Percentiles rank a stretch among this genome's conserved stretches.
phyloP scores from a whole-genome alignment of 2,113 vertebrate genomes.

The Brachionichthys hirsutus region DNA sequence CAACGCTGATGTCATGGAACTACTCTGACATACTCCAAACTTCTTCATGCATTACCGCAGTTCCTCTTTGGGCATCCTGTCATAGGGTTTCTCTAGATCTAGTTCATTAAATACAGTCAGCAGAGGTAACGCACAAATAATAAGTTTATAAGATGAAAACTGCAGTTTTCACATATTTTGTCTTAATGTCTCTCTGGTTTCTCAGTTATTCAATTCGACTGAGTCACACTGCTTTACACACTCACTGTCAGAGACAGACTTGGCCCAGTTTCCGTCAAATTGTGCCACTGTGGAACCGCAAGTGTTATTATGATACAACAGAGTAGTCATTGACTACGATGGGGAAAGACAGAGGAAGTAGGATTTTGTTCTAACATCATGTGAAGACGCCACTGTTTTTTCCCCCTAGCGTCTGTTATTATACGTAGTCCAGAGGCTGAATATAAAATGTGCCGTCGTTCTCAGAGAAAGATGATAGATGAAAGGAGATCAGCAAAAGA shows the following conservation, averaged over 20 bases:
- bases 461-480: too few species aligned
- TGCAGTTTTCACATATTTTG: constrained; percentile 3
- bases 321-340: constrained; percentile 31
- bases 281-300: constrained; percentile 14
- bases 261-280: constrained; percentile 23
- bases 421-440: too few species aligned
- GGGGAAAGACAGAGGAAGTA: constrained; percentile 7
- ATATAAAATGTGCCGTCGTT: neutral
- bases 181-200: constrained; percentile 10
- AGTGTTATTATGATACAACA: constrained; percentile 28
- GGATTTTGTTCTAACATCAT: constrained; percentile 1
- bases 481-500: too few species aligned
- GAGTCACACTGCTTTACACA: constrained; percentile 17
- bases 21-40: too few species aligned
- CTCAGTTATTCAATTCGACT: constrained; percentile 22
- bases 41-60: too few species aligned
- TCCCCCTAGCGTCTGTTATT: neutral
- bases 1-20: too few species aligned
- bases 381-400: neutral
- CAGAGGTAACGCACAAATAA: too few species aligned
- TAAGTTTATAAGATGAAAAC: too few species aligned
- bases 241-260: constrained; percentile 20
- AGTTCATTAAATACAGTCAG: too few species aligned
- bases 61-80: too few species aligned
- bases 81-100: too few species aligned